Conservation (phyloP, 2,888 invertebrate species). For the Heliconius aoede region DNA sequence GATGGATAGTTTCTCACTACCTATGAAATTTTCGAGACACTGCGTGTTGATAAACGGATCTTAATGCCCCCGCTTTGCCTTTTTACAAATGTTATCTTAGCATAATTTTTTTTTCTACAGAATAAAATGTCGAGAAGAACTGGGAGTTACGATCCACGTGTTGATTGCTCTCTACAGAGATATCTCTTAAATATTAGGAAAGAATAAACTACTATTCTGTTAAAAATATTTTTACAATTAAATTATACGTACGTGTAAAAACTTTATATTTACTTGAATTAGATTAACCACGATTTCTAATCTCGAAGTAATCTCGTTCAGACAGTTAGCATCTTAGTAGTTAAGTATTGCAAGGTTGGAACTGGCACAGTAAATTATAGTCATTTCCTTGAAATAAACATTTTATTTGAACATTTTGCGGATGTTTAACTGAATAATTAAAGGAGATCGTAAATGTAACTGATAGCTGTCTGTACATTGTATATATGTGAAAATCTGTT, state of each 20-base stretch:
- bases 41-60: not conserved
- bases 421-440: constrained; percentile 37
- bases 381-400: constrained; percentile 43
- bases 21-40: too few species aligned
- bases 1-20: too few species aligned
- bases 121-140: too few species aligned
- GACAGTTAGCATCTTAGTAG: constrained; percentile 22
- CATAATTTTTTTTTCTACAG: too few species aligned
- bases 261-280: not conserved
- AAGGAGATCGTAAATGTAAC: too few species aligned
- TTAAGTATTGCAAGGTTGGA: constrained; percentile 43
- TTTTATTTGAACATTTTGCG: constrained; percentile 39
- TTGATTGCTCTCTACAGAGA: too few species aligned
- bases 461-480: not conserved
- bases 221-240: not conserved
- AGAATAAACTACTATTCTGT: too few species aligned
- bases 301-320: not conserved
- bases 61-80: not conserved
- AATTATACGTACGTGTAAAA: not conserved
- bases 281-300: not conserved
- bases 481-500: not conserved
- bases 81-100: too few species aligned
- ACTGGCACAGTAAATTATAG: constrained; percentile 46
- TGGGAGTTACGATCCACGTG: too few species aligned
- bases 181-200: too few species aligned